Evolutionary conservation across 2,113 vertebrate genomes (phyloP).

Genomic region (Eubucco bourcierii): DNA sequence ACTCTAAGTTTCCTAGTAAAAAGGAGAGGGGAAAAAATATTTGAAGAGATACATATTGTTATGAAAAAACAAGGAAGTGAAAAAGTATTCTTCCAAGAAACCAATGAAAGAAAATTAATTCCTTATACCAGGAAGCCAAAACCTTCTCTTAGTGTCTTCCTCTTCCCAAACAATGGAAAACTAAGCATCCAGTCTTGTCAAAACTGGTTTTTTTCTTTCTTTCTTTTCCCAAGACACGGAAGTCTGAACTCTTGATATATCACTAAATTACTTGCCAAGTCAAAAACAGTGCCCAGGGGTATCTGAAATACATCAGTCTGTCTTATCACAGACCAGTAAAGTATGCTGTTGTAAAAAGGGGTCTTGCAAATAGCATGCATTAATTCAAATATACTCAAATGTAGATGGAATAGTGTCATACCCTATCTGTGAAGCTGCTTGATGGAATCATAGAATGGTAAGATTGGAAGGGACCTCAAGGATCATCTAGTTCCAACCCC

Average conservation of each 20-base stretch:
- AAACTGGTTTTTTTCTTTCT: background rate
- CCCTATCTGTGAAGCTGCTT: background rate
- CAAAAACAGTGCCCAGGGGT: background rate
- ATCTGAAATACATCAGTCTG: background rate
- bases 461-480: too few species aligned
- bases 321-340: background rate
- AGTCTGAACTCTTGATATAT: background rate
- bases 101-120: background rate
- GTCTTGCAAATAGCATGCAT: background rate
- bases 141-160: background rate
- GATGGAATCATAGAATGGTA: too few species aligned
- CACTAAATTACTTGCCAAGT: background rate
- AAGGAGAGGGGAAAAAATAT: background rate
- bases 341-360: background rate
- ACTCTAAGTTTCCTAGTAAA: background rate
- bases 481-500: too few species aligned
- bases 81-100: background rate
- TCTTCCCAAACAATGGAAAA: background rate
- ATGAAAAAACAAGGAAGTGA: background rate
- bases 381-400: background rate
- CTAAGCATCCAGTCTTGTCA: background rate
- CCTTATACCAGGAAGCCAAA: background rate
- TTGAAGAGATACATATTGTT: background rate
- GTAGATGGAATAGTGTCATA: background rate
- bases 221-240: background rate